Conservation (phyloP, 2,113 vertebrate genomes). For the Myotis lucifugus region DNA sequence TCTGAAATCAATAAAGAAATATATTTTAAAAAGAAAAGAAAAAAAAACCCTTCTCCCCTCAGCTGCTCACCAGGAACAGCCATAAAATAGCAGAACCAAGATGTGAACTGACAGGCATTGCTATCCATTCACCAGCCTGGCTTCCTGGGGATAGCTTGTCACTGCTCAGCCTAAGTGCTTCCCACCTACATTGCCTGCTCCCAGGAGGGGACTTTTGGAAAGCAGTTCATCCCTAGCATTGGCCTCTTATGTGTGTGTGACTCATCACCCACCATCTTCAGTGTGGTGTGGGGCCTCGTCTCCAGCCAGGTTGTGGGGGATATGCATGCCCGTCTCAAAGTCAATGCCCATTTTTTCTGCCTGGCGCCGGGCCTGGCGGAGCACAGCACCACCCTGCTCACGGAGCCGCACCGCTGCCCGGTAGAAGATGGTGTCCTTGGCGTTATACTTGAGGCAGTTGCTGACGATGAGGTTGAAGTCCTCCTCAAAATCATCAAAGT, state of each 20-base stretch:
- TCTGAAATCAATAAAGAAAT: no score
- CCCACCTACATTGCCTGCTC: slow-evolving; percentile 56
- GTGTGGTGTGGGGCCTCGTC: slow-evolving; percentile 86
- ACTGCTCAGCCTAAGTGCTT: slow-evolving; percentile 52
- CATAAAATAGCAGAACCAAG: slow-evolving; percentile 18
- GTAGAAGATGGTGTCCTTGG: slow-evolving; percentile 99
- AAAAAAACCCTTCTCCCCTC: neutral
- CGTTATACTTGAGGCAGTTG: slow-evolving; percentile 99
- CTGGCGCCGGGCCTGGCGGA: slow-evolving; percentile 94
- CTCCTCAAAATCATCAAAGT: slow-evolving; percentile 96
- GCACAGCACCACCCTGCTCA: slow-evolving; percentile 92
- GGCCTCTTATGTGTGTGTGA: neutral
- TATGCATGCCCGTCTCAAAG: slow-evolving; percentile 96
- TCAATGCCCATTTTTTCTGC: slow-evolving; percentile 98
- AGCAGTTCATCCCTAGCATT: slow-evolving; percentile 33
- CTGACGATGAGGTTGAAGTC: slow-evolving; percentile 98
- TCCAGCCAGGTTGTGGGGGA: slow-evolving; percentile 91
- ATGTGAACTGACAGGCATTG: neutral
- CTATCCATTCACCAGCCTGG: slow-evolving; percentile 9
- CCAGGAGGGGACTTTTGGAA: slow-evolving; percentile 29
- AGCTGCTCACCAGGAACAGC: neutral
- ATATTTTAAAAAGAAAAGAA: no score
- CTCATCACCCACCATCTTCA: slow-evolving; percentile 85
- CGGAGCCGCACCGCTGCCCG: slow-evolving; percentile 94
- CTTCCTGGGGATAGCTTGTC: neutral